phyloP scores from a whole-genome alignment of 23 tunicate species.

The Styela plicata region DNA sequence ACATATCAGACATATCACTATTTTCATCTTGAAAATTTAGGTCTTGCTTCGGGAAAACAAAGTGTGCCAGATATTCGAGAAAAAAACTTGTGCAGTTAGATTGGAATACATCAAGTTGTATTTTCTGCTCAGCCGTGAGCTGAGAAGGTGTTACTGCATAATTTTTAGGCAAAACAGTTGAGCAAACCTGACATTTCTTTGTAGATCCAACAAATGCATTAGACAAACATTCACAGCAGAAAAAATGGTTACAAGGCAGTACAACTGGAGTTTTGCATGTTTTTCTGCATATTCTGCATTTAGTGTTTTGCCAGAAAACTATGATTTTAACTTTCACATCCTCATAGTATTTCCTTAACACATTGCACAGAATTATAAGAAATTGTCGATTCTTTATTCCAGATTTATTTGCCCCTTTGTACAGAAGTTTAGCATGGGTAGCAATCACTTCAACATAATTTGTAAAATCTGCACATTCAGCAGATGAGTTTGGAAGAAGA shows the following conservation, averaged over 20 bases:
- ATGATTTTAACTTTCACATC: conserved; percentile 12
- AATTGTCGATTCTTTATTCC: conserved; percentile 33
- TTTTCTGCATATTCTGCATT: background rate
- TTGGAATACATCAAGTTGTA: conserved; percentile 24
- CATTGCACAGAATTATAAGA: conserved; percentile 29
- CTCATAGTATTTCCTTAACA: conserved; percentile 7
- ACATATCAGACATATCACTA: background rate
- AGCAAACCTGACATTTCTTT: conserved; percentile 42
- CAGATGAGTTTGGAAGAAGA: conserved; percentile 36
- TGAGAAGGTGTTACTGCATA: conserved; percentile 6
- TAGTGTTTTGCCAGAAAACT: background rate
- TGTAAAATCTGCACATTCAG: background rate
- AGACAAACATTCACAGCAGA: conserved; percentile 38
- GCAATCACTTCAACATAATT: conserved; percentile 41
- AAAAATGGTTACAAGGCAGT: background rate
- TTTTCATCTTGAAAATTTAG: background rate
- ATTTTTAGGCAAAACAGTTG: conserved; percentile 35
- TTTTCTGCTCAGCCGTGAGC: conserved; percentile 19
- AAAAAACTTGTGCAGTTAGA: conserved; percentile 55
- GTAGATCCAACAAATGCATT: background rate
- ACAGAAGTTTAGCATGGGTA: conserved; percentile 36
- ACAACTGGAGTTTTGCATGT: background rate
- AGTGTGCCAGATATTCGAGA: conserved; percentile 49
- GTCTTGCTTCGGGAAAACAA: background rate
- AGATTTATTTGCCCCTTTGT: conserved; percentile 37